These are phyloP conservation scores for Crocodylus rhombifer DNA, from an alignment of 2,797 vertebrate species.

Conservation along the genomic window DNA sequence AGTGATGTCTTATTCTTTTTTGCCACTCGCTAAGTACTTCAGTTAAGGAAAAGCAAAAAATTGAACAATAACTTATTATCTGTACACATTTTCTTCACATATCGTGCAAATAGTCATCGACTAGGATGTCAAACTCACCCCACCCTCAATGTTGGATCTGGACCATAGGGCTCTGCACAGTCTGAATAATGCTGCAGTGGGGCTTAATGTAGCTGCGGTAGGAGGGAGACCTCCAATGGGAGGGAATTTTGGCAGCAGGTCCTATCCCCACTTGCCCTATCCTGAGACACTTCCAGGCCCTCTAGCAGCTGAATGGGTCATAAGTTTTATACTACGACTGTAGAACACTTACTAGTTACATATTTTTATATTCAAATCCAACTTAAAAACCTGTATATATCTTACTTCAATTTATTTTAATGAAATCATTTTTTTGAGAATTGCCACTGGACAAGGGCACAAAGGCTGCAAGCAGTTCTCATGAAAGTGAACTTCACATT, in stretches of 20 bases:
- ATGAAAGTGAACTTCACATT: background rate
- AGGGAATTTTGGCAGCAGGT: too few relatives aligned
- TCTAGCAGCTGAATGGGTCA: too few relatives aligned
- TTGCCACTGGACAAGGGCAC: background rate
- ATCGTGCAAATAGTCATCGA: background rate
- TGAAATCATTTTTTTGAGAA: background rate
- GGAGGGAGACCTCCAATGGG: too few relatives aligned
- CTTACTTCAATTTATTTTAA: background rate
- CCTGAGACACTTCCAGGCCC: too few relatives aligned
- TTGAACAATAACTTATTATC: background rate
- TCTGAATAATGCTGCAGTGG: too few relatives aligned
- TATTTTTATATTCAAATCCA: background rate
- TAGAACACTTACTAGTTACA: background rate
- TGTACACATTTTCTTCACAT: background rate
- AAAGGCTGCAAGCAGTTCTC: background rate
- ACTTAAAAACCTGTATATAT: background rate
- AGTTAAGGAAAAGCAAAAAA: background rate
- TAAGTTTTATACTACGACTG: too few relatives aligned
- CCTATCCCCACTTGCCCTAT: too few relatives aligned
- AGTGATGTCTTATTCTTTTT: background rate
- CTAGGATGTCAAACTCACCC: too few relatives aligned
- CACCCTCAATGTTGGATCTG: too few relatives aligned
- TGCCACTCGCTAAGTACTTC: constrained; percentile 15
- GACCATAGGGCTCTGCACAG: too few relatives aligned
- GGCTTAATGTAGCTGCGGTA: too few relatives aligned